A percentile compares a stretch with the other conserved stretches of the same genome.
These are phyloP conservation scores for Prosopocoilus inquinatus DNA, from an alignment of 2,888 invertebrate genomes.

Conservation along the genomic window DNA sequence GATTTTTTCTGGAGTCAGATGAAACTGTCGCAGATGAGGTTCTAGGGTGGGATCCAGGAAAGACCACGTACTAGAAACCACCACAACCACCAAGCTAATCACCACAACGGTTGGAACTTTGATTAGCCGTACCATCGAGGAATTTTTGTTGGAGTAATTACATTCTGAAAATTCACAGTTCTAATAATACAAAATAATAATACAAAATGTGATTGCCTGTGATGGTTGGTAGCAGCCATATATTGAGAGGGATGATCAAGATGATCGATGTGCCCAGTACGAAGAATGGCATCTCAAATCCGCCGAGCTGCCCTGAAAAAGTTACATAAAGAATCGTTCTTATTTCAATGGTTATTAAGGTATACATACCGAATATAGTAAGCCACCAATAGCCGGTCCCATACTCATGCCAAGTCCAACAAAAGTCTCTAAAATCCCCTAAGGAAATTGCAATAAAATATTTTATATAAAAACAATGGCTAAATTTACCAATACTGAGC, in stretches of 20 bases:
- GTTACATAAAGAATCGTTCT: slow-evolving; percentile 9
- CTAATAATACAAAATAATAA: neutral
- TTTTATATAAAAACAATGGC: neutral
- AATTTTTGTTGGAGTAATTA: slow-evolving; percentile 48
- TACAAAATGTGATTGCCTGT: slow-evolving; percentile 52
- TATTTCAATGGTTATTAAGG: neutral
- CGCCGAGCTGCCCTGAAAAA: slow-evolving; percentile 63
- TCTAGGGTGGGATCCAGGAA: slow-evolving; percentile 77
- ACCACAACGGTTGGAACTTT: slow-evolving; percentile 69
- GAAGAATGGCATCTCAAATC: slow-evolving; percentile 76
- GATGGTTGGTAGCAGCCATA: slow-evolving; percentile 59
- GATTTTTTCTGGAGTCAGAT: slow-evolving; percentile 64
- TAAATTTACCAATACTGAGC: slow-evolving; percentile 64
- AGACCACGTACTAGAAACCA: slow-evolving; percentile 71
- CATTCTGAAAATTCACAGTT: slow-evolving; percentile 5
- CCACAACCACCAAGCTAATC: slow-evolving; percentile 67
- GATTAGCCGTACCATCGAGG: slow-evolving; percentile 61
- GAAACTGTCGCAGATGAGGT: slow-evolving; percentile 68
- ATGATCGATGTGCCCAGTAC: slow-evolving; percentile 69
- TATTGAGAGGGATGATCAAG: slow-evolving; percentile 63
- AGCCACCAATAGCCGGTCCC: slow-evolving; percentile 76
- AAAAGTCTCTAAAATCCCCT: slow-evolving; percentile 77
- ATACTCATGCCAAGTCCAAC: slow-evolving; percentile 79
- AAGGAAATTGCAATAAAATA: slow-evolving; percentile 25
- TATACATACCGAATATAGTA: slow-evolving; percentile 66